Evolutionary conservation across 2,113 vertebrate genomes (phyloP), one percentile per base, ranked within the genome.

Genomic region (Petaurus breviceps): DNA sequence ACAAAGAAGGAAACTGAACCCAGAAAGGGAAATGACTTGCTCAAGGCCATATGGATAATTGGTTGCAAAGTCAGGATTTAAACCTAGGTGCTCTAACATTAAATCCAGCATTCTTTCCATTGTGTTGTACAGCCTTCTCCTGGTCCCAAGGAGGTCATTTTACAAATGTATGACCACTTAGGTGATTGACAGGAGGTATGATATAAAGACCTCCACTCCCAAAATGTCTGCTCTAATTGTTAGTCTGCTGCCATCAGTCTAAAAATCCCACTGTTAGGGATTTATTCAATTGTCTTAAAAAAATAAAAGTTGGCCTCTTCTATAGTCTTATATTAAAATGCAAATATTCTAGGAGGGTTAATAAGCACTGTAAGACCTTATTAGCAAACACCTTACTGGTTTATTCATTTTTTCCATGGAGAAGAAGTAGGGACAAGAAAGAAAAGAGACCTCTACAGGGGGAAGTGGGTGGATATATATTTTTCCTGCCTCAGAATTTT

Each of bases 351-450:
- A 49, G 92, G 94, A 55, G 92, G 61, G 37, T 90, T 43, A 52
- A 50, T 26, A 26, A 68, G 90, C n/a, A n/a, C 51, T 47, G 68
- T 28, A 54, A 26, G 68, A 54, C 93, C 46, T 52, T 26, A 93
- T 22, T 54, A 54, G 90, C 57, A 52, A 84, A 95, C 25, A 26
- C 68, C 77, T 84, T 22, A 43, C 55, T 43, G 46, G 24, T 22
- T 89, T 92, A 55, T 51, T 23, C 89, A 93, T 90, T 94, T 96
- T 46, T 84, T 55, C 68, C 68, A 43, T n/a, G 54, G 25, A 55
- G n/a, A n/a, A 43, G 19, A 43, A 84, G 37, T 77, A 68, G 37
- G 37, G 31, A 26, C 16, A 84, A 84, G 68, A 43, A 84, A 84
- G 6, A 84, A 77, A 77, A 84, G 19, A 84, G 31, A 77, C 19